phyloP scores from a whole-genome alignment of 2,888 invertebrate genomes.

The Caenorhabditis sulstoni region DNA sequence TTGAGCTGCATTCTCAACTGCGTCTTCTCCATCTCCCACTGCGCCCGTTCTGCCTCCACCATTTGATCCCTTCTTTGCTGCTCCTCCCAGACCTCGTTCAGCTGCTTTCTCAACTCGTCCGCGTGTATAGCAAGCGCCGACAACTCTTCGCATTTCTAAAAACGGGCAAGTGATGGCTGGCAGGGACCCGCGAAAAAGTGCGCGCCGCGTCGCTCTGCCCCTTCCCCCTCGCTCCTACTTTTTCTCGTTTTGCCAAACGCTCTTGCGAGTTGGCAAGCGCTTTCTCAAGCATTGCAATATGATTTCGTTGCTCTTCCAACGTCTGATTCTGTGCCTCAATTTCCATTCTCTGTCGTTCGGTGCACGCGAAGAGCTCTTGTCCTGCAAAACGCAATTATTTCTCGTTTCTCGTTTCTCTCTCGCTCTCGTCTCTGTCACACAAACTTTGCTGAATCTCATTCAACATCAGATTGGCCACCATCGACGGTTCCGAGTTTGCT shows the following conservation, averaged over 20 bases:
- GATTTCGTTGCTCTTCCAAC: conserved; percentile 91
- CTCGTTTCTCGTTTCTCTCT: conserved; percentile 9
- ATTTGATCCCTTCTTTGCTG: conserved; percentile 85
- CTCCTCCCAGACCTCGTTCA: conserved; percentile 61
- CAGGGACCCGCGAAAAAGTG: background rate
- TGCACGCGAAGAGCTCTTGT: conserved; percentile 90
- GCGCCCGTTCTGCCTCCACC: conserved; percentile 85
- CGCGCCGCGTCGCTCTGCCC: background rate
- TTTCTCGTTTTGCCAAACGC: conserved; percentile 85
- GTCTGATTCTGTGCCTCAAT: conserved; percentile 91
- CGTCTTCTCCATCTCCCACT: conserved; percentile 90
- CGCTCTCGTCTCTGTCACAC: background rate
- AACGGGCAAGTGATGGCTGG: conserved; percentile 1
- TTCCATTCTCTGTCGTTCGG: conserved; percentile 93
- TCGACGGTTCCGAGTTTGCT: conserved; percentile 44
- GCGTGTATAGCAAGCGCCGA: conserved; percentile 41
- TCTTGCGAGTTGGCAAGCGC: conserved; percentile 93
- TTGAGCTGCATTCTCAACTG: conserved; percentile 82
- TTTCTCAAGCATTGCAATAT: conserved; percentile 93
- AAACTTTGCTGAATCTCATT: conserved; percentile 61
- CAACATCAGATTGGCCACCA: conserved; percentile 61
- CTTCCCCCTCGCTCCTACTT: conserved; percentile 44
- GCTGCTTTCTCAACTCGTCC: conserved; percentile 58
- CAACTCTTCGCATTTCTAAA: conserved; percentile 66
- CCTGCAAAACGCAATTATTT: conserved; percentile 83